Conservation (phyloP, 2,888 invertebrate genomes). For the Caenorhabditis drosophilae region DNA sequence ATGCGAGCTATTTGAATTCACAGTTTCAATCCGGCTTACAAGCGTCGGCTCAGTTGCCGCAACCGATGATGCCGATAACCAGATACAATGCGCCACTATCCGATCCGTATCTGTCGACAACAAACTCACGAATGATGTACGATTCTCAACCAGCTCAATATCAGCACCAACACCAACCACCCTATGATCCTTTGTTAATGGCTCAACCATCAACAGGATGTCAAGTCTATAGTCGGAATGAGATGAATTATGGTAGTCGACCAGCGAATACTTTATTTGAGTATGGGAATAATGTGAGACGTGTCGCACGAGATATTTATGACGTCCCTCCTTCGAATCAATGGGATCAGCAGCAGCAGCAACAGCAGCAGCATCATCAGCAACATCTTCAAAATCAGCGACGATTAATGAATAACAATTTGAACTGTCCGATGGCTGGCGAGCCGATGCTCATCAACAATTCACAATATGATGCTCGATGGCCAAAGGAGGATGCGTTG, state of each 20-base stretch:
- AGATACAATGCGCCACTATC: constrained; percentile 46
- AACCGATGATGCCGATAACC: constrained; percentile 36
- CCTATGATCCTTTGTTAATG: constrained; percentile 29
- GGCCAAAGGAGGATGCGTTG: constrained; percentile 47
- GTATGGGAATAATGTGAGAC: constrained; percentile 68
- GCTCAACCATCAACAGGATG: constrained; percentile 12
- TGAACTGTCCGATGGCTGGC: too few species aligned
- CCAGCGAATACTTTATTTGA: constrained; percentile 56
- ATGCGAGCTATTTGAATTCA: constrained; percentile 67
- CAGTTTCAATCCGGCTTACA: constrained; percentile 56
- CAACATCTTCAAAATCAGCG: not conserved
- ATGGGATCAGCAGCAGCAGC: constrained; percentile 41
- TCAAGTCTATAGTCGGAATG: constrained; percentile 62
- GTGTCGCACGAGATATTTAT: constrained; percentile 20
- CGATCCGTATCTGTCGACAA: constrained; percentile 38
- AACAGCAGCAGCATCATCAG: constrained; percentile 23
- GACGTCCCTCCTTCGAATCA: constrained; percentile 13
- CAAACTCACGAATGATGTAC: too few species aligned
- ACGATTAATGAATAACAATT: too few species aligned
- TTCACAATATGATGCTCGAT: constrained; percentile 17
- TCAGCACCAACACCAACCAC: constrained; percentile 13
- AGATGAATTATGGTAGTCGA: constrained; percentile 65
- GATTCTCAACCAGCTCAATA: too few species aligned
- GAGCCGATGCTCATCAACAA: not conserved
- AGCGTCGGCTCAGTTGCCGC: constrained; percentile 21